Base-by-base conservation (phyloP, 92 coral and sea anemone species). In the Isaurus tuberculatus region DNA sequence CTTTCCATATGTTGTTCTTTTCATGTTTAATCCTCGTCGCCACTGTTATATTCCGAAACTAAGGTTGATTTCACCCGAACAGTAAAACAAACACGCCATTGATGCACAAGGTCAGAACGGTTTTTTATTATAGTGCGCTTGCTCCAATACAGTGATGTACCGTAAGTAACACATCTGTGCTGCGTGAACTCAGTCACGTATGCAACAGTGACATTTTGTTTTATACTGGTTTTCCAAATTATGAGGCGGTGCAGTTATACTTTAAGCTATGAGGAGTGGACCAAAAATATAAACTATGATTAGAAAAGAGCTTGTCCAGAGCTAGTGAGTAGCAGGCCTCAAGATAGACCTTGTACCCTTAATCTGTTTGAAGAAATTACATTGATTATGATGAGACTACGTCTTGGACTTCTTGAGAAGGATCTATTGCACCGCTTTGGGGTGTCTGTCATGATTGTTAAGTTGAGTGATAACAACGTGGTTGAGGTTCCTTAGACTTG, bases 1-100 rank as follows among this genome's bases (percentile, higher is more conserved):
- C 20, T 55, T 55, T 55, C n/a, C 64, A 55, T 55, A 55, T 55
- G 64, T 55, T 17, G 64, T 15, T 55, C 20, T 55, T 55, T 55
- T 23, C 64, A 55, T 55, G 64, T 55, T 55, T 55, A 55, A 55
- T 55, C 64, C 64, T 55, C 64, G 20, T 55, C 20, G 64, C 64
- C 64, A 40, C 46, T 40, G 46, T 40, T 40, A 9, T 40, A n/a
- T n/a, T n/a, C n/a, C n/a, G n/a, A n/a, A n/a, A n/a, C n/a, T n/a
- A n/a, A n/a, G n/a, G n/a, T n/a, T n/a, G n/a, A n/a, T n/a, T n/a
- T n/a, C n/a, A n/a, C n/a, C n/a, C n/a, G n/a, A n/a, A n/a, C n/a
- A n/a, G n/a, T n/a, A n/a, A n/a, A n/a, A n/a, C n/a, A n/a, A n/a
- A n/a, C n/a, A n/a, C n/a, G n/a, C n/a, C n/a, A n/a, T n/a, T n/a